A percentile compares a stretch with the other conserved stretches of the same genome.
Conservation (phyloP, 2,797 vertebrate genomes). For the Coranthus polyacanthus region DNA sequence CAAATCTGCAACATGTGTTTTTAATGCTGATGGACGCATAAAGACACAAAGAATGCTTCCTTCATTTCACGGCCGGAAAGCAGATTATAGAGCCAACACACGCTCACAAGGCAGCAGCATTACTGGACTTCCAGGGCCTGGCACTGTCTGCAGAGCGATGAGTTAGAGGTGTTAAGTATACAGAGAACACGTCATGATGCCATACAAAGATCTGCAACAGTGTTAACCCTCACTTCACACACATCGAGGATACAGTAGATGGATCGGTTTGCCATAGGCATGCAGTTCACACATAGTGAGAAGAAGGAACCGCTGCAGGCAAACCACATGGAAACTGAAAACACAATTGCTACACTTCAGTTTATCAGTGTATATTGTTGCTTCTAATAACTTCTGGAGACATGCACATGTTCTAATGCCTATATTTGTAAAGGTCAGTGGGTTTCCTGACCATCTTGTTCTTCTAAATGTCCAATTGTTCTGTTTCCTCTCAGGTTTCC, state of each 20-base stretch:
- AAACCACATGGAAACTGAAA: neutral
- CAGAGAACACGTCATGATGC: constrained; percentile 27
- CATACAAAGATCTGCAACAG: constrained; percentile 20
- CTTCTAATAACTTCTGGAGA: neutral
- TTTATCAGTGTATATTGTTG: neutral
- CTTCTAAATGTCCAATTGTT: constrained; percentile 54
- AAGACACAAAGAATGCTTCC: neutral
- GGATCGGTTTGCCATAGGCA: too few species aligned
- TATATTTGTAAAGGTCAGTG: constrained; percentile 45
- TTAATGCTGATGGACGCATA: constrained; percentile 18
- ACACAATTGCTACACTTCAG: neutral
- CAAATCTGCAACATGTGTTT: neutral
- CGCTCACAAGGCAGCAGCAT: neutral
- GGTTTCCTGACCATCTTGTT: constrained; percentile 39
- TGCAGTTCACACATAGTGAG: too few species aligned
- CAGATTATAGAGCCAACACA: constrained; percentile 28
- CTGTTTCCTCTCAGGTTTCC: constrained; percentile 57
- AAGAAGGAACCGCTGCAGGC: too few species aligned
- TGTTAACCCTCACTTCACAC: neutral
- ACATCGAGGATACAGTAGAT: too few species aligned
- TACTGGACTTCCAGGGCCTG: constrained; percentile 19
- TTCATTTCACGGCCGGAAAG: constrained; percentile 15
- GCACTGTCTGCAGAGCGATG: constrained; percentile 16
- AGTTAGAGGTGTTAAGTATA: constrained; percentile 42
- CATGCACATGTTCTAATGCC: neutral